Conservation (phyloP, 2,888 invertebrate species). For the Patella pellucida region DNA sequence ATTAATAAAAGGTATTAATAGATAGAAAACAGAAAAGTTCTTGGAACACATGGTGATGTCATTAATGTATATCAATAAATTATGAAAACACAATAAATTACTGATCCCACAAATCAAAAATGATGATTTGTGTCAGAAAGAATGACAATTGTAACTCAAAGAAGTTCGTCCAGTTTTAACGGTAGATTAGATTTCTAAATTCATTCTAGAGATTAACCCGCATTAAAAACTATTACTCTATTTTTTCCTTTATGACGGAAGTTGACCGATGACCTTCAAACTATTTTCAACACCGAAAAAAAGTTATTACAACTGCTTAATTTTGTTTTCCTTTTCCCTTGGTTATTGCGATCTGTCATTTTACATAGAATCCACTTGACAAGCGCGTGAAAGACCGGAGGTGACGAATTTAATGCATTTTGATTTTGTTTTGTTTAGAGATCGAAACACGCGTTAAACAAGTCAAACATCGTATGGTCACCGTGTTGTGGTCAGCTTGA, state of each 20-base stretch:
- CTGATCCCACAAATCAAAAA: too few species aligned
- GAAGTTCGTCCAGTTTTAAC: not conserved
- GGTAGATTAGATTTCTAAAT: not conserved
- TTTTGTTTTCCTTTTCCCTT: not conserved
- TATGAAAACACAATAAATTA: too few species aligned
- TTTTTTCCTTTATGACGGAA: too few species aligned
- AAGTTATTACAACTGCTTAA: not conserved
- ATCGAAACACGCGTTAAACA: conserved; percentile 6
- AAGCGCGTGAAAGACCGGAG: not conserved
- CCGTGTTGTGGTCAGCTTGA: not conserved
- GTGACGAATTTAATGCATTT: conserved; percentile 3
- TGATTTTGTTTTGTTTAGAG: conserved; percentile 8
- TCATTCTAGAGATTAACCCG: not conserved
- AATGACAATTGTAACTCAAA: not conserved
- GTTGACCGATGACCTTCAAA: not conserved
- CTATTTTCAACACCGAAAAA: not conserved
- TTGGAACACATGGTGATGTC: too few species aligned
- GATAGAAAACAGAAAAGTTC: too few species aligned
- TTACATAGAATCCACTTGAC: not conserved
- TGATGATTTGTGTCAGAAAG: too few species aligned
- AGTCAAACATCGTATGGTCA: not conserved
- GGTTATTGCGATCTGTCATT: conserved; percentile 1
- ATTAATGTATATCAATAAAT: too few species aligned
- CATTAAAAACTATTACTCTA: not conserved
- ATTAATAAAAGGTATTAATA: too few species aligned